Percentiles rank a stretch among this genome's conserved stretches.
phyloP scores from a whole-genome alignment of 2,888 invertebrate species.

The Mythimna pallens region DNA sequence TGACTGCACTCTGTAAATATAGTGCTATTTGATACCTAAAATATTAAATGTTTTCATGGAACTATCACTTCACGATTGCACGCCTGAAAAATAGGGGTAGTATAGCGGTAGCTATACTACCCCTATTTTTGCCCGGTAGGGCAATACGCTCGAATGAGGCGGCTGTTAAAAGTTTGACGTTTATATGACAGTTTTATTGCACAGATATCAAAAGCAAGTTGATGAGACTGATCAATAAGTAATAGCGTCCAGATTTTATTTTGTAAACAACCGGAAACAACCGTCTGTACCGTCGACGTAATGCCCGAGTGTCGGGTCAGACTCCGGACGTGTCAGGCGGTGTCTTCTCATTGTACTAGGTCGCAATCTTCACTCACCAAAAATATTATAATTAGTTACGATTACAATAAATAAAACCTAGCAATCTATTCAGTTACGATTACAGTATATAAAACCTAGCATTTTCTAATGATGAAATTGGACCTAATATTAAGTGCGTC shows the following conservation, averaged over 20 bases:
- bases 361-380: constrained; percentile 38
- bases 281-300: constrained; percentile 39
- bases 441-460: too few relatives aligned
- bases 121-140: too few relatives aligned
- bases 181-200: constrained; percentile 32
- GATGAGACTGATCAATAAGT: constrained; percentile 34
- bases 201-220: constrained; percentile 27
- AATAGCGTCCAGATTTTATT: constrained; percentile 53
- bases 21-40: background rate
- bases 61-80: background rate
- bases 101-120: background rate
- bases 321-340: constrained; percentile 34
- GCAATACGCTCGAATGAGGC: constrained; percentile 7
- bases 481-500: background rate
- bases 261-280: constrained; percentile 62
- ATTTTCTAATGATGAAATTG: constrained; percentile 3
- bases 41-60: background rate
- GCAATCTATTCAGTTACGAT: background rate
- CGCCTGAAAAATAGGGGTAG: constrained; percentile 5
- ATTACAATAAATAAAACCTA: background rate
- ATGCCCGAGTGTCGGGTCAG: constrained; percentile 48
- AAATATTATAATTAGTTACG: background rate
- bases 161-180: constrained; percentile 4
- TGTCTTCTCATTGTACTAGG: constrained; percentile 57
- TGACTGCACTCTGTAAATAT: background rate